Conservation (phyloP, 2,113 vertebrate species). For the Rhizomys pruinosus region DNA sequence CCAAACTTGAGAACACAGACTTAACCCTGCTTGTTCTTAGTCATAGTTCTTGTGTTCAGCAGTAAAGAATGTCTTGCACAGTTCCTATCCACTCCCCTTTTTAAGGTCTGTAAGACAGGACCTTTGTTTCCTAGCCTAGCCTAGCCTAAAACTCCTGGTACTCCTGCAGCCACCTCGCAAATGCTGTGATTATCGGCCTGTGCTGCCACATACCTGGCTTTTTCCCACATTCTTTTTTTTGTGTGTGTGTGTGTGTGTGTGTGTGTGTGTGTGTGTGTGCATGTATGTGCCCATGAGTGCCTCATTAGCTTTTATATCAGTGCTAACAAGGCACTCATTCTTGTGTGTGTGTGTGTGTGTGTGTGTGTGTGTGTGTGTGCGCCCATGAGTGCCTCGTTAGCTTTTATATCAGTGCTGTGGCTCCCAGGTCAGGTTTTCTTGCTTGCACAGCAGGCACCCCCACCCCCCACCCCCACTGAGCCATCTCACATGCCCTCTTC, state of each 20-base stretch:
- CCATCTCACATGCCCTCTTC: neutral
- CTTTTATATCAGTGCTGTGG: neutral
- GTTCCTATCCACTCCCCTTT: neutral
- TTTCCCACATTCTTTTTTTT: neutral
- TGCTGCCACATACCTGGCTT: too few species aligned
- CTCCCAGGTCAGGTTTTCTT: neutral
- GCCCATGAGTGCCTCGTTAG: neutral
- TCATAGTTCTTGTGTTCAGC: neutral
- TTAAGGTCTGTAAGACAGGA: neutral
- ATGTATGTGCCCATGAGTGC: neutral
- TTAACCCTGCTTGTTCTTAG: neutral
- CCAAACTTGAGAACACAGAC: neutral
- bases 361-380: neutral
- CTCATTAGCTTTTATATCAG: too few species aligned
- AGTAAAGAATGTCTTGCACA: neutral
- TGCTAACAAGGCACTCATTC: too few species aligned
- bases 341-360: neutral
- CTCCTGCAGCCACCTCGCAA: neutral
- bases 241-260: neutral
- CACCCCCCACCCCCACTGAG: too few species aligned
- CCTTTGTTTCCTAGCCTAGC: neutral
- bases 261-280: neutral
- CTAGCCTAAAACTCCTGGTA: neutral
- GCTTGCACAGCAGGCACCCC: neutral
- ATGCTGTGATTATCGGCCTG: neutral